Conservation (phyloP, 2,888 invertebrate species). For the Fragum fragum region DNA sequence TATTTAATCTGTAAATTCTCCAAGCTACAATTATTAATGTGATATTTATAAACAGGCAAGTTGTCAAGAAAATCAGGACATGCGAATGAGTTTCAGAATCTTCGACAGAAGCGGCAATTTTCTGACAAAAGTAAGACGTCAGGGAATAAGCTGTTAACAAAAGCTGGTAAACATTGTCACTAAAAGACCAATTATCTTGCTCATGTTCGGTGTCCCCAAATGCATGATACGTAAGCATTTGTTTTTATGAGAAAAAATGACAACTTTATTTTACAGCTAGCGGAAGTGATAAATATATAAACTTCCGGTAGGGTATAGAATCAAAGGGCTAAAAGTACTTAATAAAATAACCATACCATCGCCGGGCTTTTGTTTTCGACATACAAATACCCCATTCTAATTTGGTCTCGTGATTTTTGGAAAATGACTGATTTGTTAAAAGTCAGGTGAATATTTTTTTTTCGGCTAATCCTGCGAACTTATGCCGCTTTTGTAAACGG, state of each 20-base stretch:
- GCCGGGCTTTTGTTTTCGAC: too few species aligned
- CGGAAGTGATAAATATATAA: not conserved
- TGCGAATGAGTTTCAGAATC: not conserved
- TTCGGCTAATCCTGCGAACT: too few species aligned
- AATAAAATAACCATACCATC: too few species aligned
- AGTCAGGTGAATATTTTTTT: too few species aligned
- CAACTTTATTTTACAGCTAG: not conserved
- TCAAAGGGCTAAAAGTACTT: too few species aligned
- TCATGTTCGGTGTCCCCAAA: not conserved
- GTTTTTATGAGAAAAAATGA: not conserved
- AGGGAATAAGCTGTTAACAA: not conserved
- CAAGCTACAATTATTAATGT: constrained; percentile 47
- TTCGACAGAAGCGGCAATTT: not conserved
- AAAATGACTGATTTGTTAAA: too few species aligned
- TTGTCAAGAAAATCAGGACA: constrained; percentile 5
- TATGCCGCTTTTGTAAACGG: too few species aligned
- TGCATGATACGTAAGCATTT: constrained; percentile 5
- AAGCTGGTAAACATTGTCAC: not conserved
- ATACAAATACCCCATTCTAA: too few species aligned
- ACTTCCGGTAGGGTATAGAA: constrained; percentile 4
- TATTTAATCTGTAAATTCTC: constrained; percentile 44
- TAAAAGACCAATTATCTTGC: not conserved
- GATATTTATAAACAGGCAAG: constrained; percentile 36
- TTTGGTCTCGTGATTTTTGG: too few species aligned
- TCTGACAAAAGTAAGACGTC: not conserved